A percentile compares a stretch with the other conserved stretches of the same genome.
These are phyloP conservation scores for Margarornis squamiger DNA, from an alignment of 2,797 vertebrate genomes.

Conservation along the genomic window DNA sequence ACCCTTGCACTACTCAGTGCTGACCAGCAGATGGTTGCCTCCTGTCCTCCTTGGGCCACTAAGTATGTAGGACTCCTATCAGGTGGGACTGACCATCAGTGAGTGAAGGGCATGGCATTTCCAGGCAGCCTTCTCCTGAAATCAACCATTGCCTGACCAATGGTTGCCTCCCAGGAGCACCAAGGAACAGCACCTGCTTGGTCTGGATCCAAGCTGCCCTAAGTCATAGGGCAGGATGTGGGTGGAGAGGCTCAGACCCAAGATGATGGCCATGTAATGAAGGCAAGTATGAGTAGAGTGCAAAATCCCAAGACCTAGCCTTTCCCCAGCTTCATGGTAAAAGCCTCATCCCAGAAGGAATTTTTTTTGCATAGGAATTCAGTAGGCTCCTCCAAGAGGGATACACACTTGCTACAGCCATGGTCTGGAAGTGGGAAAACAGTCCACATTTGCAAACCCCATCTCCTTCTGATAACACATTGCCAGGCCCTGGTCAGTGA, in stretches of 20 bases:
- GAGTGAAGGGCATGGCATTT: neutral
- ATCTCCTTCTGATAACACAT: neutral
- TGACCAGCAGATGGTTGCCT: neutral
- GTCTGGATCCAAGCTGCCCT: neutral
- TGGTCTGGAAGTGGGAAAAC: neutral
- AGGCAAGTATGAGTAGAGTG: neutral
- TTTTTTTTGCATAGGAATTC: neutral
- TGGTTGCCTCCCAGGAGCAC: no score
- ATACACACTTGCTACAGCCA: rapidly evolving
- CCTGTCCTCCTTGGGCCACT: neutral
- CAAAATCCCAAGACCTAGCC: neutral
- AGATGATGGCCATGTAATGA: neutral
- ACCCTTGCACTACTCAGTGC: rapidly evolving
- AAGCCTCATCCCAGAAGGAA: neutral
- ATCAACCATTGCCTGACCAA: neutral
- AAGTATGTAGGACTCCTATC: neutral
- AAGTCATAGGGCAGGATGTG: neutral
- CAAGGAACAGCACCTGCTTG: neutral
- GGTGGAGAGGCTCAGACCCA: neutral
- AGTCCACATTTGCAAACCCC: neutral
- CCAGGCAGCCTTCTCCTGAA: neutral
- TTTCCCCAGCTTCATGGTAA: neutral
- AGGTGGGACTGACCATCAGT: neutral
- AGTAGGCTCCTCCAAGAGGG: neutral
- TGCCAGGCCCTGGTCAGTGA: neutral